Base-by-base conservation (phyloP, 2,797 vertebrate genomes). In the Siniperca undulata region DNA sequence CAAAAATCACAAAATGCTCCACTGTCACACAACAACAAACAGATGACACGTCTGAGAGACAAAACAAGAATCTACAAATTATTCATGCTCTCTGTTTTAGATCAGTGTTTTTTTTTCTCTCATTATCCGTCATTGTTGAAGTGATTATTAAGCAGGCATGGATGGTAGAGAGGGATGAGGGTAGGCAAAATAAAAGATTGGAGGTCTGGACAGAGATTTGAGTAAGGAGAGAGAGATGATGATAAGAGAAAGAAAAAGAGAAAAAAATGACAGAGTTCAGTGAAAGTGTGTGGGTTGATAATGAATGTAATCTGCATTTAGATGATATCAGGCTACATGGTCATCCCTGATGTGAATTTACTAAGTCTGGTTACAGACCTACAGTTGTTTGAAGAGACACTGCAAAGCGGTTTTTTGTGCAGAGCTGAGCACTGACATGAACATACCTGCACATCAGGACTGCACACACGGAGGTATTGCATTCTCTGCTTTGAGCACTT, bases 221-320 rank as follows among this genome's bases (percentile, higher is more conserved):
- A 74, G 61, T 36, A 60, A 65, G 42, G 40, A 72, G 62, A 70
- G n/a, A 56, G 50, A 42, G 34, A 59, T 36, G 65, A 48, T 67
- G 30, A 20, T 20, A 20, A 67, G 46, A 20, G 46, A 67, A 68
- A 67, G 62, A 52, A 71, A 72, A 62, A 61, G 46, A 24, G 22
- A 20, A 75, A 68, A 64, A 13, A 4, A 78, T 61, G 71, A 77
- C 61, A 74, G 69, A 73, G 70, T 87, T 90, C 56, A 87, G 77
- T 53, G 22, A 56, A 84, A 85, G 78, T 79, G 69, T 86, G 82
- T 73, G 78, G 78, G 85, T 22, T 84, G 59, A 87, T 88, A 85
- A 91, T 90, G 75, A 89, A 84, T 80, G 52, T 65, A 88, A 91
- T 92, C 86, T 92, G 72, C 84, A 93, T 88, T 92, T 91, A 89